phyloP scores from a whole-genome alignment of 37 sponge, comb jelly and placozoan species.

The Cliona cf. orientalis region DNA sequence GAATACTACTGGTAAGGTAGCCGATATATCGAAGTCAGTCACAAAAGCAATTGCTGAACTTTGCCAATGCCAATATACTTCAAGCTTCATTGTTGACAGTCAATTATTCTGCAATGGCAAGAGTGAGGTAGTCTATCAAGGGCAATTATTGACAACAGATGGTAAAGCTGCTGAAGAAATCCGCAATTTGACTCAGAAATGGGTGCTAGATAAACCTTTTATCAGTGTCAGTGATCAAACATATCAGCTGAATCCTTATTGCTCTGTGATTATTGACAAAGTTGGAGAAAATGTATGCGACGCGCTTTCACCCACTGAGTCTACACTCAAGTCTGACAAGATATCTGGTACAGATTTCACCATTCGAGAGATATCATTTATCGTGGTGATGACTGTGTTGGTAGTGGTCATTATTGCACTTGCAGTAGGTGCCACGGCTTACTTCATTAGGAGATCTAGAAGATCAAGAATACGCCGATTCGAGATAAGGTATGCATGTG shows the following conservation, averaged over 20 bases:
- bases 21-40: not conserved
- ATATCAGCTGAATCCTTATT: not conserved
- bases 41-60: not conserved
- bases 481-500: no score
- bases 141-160: not conserved
- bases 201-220: not conserved
- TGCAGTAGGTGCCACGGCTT: no score
- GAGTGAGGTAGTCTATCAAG: not conserved
- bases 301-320: no score
- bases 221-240: not conserved
- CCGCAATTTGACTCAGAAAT: not conserved
- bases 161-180: not conserved
- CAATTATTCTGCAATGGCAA: not conserved
- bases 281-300: no score
- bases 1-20: not conserved
- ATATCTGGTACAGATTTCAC: no score
- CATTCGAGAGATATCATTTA: no score
- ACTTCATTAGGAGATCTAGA: no score
- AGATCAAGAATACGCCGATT: no score
- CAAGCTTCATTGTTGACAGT: not conserved
- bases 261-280: no score
- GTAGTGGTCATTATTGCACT: no score
- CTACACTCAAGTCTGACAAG: no score
- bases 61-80: not conserved
- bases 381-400: no score